Conservation (phyloP, 2,113 vertebrate genomes). For the Antigone vipio region DNA sequence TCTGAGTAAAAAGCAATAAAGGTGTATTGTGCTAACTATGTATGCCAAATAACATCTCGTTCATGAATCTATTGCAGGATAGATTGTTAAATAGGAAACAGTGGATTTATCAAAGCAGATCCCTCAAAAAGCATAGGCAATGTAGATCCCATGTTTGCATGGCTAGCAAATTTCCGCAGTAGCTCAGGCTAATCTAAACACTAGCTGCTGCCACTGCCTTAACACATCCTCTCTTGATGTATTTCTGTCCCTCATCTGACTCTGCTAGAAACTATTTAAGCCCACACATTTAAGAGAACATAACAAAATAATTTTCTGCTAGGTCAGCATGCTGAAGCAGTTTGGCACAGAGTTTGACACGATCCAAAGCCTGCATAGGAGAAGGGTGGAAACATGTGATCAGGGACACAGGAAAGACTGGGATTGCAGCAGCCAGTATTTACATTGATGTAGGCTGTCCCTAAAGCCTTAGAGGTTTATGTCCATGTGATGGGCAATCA, state of each 20-base stretch:
- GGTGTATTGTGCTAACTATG: neutral
- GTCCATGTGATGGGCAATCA: neutral
- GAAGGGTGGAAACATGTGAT: neutral
- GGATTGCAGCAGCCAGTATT: neutral
- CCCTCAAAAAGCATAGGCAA: neutral
- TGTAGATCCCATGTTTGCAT: neutral
- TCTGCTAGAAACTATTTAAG: neutral
- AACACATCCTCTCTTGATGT: neutral
- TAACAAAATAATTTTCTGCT: neutral
- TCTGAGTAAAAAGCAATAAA: neutral
- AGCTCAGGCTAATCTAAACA: neutral
- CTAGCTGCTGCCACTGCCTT: rapidly evolving
- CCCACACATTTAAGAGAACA: neutral
- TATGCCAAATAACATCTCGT: neutral
- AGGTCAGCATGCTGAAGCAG: neutral
- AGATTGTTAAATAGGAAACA: neutral
- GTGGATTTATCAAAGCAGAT: neutral
- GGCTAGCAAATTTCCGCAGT: neutral
- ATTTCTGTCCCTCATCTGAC: neutral
- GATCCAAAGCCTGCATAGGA: neutral
- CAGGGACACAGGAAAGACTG: neutral
- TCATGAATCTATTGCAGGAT: neutral
- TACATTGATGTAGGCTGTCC: neutral
- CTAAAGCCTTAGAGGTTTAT: neutral
- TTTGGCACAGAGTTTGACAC: neutral